Evolutionary conservation across 2,888 invertebrate genomes (phyloP), one percentile per base, ranked within the genome.

Genomic region (Himalopsyche tibetana): DNA sequence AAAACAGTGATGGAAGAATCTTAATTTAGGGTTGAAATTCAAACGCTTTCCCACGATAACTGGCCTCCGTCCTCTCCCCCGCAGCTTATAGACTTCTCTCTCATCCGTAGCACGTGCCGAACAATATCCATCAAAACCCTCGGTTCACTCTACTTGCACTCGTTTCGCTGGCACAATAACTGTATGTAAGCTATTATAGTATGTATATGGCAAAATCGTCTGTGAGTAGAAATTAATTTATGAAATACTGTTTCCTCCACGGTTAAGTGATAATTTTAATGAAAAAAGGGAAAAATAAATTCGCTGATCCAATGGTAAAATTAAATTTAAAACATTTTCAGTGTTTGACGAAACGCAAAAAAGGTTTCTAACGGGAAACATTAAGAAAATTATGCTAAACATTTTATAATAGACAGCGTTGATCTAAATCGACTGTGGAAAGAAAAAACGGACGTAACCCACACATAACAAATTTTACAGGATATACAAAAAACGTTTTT

Each of bases 121-220:
- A 74, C 38, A 74, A 74, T 74, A 74, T 74, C 74, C 74, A 74
- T 74, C 74, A 74, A 74, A 74, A 12, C 74, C 12, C 74, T 74
- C 69, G 36, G 8, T 69, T 69, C 69, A 69, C 12, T 69, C 74
- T 36, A 38, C 15, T 74, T 74, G 38, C 74, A 74, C 74, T 74
- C 74, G 36, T 51, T 15, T 5, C 15, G 15, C 15, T 12, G 0
- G 51, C 51, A 8, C 51, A 15, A 51, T 51, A 51, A 63, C 28
- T 63, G 11, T 38, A 74, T 74, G 74, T 6, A 74, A 38, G 36
- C 74, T 15, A 74, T 74, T 74, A 28, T 28, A 28, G 28, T 28
- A 28, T 28, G 28, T 28, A 28, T 28, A 36, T 36, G 38, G 74
- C 11, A 74, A 38, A 74, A 63, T 63, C n/a, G 19, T 19, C 19